A percentile compares a stretch with the other conserved stretches of the same genome.
phyloP scores from a whole-genome alignment of 2,888 invertebrate genomes.

The Hermodice carunculata region DNA sequence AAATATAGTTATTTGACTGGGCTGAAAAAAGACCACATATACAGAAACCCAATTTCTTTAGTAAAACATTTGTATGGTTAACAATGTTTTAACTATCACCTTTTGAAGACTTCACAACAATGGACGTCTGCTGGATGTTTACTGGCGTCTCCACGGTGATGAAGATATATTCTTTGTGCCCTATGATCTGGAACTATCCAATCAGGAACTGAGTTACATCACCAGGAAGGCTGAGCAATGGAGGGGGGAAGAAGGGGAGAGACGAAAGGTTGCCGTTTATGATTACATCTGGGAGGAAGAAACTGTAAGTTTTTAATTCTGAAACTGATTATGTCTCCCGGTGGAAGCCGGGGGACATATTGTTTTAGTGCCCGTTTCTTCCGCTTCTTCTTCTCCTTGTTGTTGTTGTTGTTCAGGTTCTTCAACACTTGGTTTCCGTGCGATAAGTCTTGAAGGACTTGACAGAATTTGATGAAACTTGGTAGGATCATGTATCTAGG shows the following conservation, averaged over 20 bases:
- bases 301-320: constrained; percentile 53
- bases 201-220: constrained; percentile 62
- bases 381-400: too few relatives aligned
- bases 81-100: not conserved
- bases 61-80: not conserved
- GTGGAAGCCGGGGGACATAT: too few relatives aligned
- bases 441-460: too few relatives aligned
- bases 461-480: too few relatives aligned
- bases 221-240: constrained; percentile 61
- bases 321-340: too few relatives aligned
- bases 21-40: too few relatives aligned
- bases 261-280: constrained; percentile 62
- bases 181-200: constrained; percentile 66
- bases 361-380: too few relatives aligned
- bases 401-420: too few relatives aligned
- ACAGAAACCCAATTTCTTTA: not conserved
- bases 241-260: constrained; percentile 66
- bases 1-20: too few relatives aligned
- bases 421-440: too few relatives aligned
- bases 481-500: too few relatives aligned
- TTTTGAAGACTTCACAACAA: constrained; percentile 64
- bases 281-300: constrained; percentile 68
- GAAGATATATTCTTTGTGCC: constrained; percentile 64
- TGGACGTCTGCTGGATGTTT: constrained; percentile 66
- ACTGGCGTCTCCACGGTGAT: constrained; percentile 63